Evolutionary conservation across 2,113 vertebrate genomes (phyloP), one percentile per base, ranked within the genome.

Genomic region (Phrynosoma platyrhinos): DNA sequence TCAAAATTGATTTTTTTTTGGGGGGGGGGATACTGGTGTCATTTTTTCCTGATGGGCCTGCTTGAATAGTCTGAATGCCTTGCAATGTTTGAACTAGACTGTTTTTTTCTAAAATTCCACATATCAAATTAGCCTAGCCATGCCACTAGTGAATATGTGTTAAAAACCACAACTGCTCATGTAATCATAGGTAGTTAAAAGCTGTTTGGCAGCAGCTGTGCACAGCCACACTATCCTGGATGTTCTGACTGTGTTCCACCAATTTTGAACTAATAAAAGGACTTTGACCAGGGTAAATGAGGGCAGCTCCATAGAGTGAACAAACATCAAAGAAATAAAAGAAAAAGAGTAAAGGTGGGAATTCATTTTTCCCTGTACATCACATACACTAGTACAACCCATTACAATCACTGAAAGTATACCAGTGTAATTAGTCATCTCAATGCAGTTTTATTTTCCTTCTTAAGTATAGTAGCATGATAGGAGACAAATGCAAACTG

Each of bases 81-180:
- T 71, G 20, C 10, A 55, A 10, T 40, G 5, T 58, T 69, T 83
- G 84, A 87, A 77, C 84, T 12, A 81, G 84, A n/a, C 40, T 40
- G 16, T 58, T 25, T 72, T 80, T 80, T 72, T 40, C 40, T 91
- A 88, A 83, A 90, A 83, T 85, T 90, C 92, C 71, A 64, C 87
- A 89, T 81, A 62, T 89, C 91, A 95, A 91, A 94, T 92, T 90
- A 93, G 89, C 6, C 0, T 92, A 78, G 68, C 93, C 86, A 83
- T 47, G 47, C 47, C 47, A 47, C 90, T 91, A 94, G 88, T 94
- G 87, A 93, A 89, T 90, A 93, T 91, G 93, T 93, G 91, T 89
- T 93, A 94, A 96, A 96, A 92, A 92, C 47, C 91, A 93, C 89
- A 93, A 95, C 82, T 91, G 90, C 90, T 91, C 92, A 94, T 93